Evolutionary conservation across 2,888 invertebrate species (phyloP), one percentile per base, ranked within the genome.

Genomic region (Drosophila merina): DNA sequence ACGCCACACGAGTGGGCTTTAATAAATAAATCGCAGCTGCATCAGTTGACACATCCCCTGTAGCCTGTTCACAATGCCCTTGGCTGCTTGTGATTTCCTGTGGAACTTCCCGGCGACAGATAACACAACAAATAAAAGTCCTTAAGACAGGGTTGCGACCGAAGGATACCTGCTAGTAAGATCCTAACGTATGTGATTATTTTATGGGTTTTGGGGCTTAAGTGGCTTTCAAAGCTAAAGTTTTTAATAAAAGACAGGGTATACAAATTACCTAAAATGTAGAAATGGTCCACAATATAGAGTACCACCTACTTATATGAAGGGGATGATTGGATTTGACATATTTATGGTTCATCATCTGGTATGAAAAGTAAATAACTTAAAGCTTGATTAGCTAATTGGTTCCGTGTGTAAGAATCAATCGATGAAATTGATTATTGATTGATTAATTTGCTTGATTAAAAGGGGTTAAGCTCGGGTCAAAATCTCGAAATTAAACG

Each of bases 1-100:
- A 51, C 44, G 72, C 64, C 44, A 25, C 25, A 44, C 51, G 63
- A 48, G 51, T 45, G 55, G 59, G 67, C 55, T 71, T 75, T 86
- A 86, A 83, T 82, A 82, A 83, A 75, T 75, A 86, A 80, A 80
- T 86, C 83, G 71, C 81, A 80, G 84, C 75, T 80, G 72, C 76
- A 80, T 77, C 81, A 74, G 75, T 80, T 86, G 74, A 48, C 48
- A 48, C 58, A 38, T 60, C 31, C 66, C 60, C 63, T 49, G 58
- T 49, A 54, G 80, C 63, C 84, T 66, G 60, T 51, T 59, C 72
- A 67, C 80, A 75, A 75, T 77, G 66, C 60, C 68, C 64, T 70
- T 66, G 63, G 74, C 74, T 57, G 72, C 72, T 58, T 80, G 73
- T 77, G 86, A 80, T 82, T 80, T 80, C 56, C 74, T 86, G 78